Conservation (phyloP, 2,113 vertebrate genomes). For the Paramormyrops kingsleyae region DNA sequence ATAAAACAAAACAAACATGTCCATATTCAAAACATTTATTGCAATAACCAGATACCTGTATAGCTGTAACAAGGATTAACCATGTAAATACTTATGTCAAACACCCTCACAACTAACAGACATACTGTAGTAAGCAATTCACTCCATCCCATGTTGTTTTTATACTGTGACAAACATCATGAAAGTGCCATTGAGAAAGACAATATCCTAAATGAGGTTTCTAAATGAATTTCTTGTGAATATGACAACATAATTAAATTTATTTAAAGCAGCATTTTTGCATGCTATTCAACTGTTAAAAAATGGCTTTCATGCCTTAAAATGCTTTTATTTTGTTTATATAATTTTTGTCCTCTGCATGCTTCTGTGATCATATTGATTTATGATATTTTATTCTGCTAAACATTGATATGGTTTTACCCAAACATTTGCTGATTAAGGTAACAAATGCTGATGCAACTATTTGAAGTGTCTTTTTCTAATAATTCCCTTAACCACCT, state of each 20-base stretch:
- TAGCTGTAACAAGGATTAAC: conserved; percentile 97
- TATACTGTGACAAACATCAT: conserved; percentile 79
- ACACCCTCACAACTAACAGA: conserved; percentile 94
- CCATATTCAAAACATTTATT: conserved; percentile 98
- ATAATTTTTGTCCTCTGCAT: conserved; percentile 57
- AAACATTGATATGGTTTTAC: conserved; percentile 63
- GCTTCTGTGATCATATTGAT: conserved; percentile 65
- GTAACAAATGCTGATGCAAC: conserved; percentile 61
- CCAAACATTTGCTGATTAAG: conserved; percentile 79
- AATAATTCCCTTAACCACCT: background rate
- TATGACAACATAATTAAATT: conserved; percentile 66
- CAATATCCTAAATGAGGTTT: conserved; percentile 69
- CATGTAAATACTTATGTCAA: conserved; percentile 96
- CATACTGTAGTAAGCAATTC: conserved; percentile 91
- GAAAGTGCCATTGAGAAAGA: conserved; percentile 81
- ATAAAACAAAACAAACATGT: conserved; percentile 64
- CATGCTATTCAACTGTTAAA: conserved; percentile 86
- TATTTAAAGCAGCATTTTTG: conserved; percentile 72
- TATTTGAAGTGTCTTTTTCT: background rate
- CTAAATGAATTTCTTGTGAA: conserved; percentile 57
- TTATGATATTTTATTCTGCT: background rate
- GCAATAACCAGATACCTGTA: conserved; percentile 97
- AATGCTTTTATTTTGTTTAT: conserved; percentile 19
- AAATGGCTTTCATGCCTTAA: conserved; percentile 85
- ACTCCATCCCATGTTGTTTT: conserved; percentile 73